Evolutionary conservation across 2,113 vertebrate species (phyloP), one percentile per base, ranked within the genome.

Genomic region (Cephalophus harveyi): DNA sequence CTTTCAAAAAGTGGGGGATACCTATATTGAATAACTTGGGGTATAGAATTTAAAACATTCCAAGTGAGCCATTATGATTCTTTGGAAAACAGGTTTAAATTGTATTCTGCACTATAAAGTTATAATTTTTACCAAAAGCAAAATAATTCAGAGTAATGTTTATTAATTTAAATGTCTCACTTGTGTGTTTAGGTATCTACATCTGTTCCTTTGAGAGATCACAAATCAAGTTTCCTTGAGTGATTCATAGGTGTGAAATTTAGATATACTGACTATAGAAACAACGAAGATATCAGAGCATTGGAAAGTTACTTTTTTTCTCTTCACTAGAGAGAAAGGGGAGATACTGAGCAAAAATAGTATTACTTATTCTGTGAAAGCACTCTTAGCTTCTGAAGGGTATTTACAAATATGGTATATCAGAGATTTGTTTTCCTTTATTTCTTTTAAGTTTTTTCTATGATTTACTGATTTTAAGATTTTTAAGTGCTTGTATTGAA

Each of bases 191-290:
- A 50, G 46, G 2, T 59, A 14, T 92, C 43, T 85, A 25, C 23
- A 3, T 79, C 33, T 87, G 8, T 64, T 95, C 74, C 54, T 23
- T 59, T 54, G 48, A 48, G 43, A 83, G n/a, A 28, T 71, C 50
- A 76, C 52, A 74, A 48, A 71, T 91, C 55, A 79, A 5, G 27
- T 79, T 95, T 79, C 57, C 19, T 55, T 78, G 25, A 55, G 15
- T 85, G 30, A 92, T 87, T 71, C 27, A 36, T 89, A 91, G 46
- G 43, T 84, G 48, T 88, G 52, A 97, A 96, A 84, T 96, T 91
- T 88, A 85, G 54, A 23, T 95, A 33, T 36, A 48, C 55, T 5
- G 52, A 52, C 8, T 64, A 74, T 17, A 36, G 67, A 93, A 46
- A 74, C 46, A 55, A 16, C 25, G 8, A 60, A 64, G 28, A 59